Base-by-base conservation (phyloP, 1,140 invertebrate species). In the Copidosoma floridanum region DNA sequence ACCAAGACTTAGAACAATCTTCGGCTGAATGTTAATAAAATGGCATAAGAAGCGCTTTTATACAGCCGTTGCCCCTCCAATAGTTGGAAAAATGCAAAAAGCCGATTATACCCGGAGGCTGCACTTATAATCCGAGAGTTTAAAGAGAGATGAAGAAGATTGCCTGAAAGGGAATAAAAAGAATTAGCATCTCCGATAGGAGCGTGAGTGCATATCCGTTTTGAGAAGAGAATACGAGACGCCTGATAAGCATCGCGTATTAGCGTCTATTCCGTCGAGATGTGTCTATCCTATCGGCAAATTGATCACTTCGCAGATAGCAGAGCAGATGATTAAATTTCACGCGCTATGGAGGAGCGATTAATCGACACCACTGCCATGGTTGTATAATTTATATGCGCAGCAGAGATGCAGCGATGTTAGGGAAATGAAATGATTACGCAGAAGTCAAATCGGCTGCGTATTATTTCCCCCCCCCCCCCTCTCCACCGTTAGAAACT, bases 191-290 rank as follows among this genome's bases (percentile, higher is more conserved):
- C 12, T 41, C 38, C n/a, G n/a, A n/a, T n/a, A n/a, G n/a, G n/a
- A n/a, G n/a, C n/a, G n/a, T n/a, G n/a, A n/a, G 38, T 16, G 10
- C n/a, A 29, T 21, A 58, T 51, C 10, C 29, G 32, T 53, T 32
- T 41, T 8, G 6, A 20, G 16, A 14, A 2, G 6, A 7, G 29
- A 12, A 32, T 18, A 35, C 12, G 38, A 51, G 20, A n/a, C n/a
- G n/a, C n/a, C n/a, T 44, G 58, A 61, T 61, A 61, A 61, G 43
- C 43, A 61, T 61, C 58, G 20, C 29, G 16, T 2, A 20, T n/a
- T n/a, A n/a, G n/a, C n/a, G n/a, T n/a, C n/a, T n/a, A n/a, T n/a
- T n/a, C n/a, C n/a, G n/a, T n/a, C n/a, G n/a, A n/a, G n/a, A n/a
- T n/a, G n/a, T n/a, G n/a, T n/a, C n/a, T n/a, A n/a, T n/a, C n/a